Evolutionary conservation across 2,888 invertebrate genomes (phyloP).

Genomic region (Epistrophe eligans): DNA sequence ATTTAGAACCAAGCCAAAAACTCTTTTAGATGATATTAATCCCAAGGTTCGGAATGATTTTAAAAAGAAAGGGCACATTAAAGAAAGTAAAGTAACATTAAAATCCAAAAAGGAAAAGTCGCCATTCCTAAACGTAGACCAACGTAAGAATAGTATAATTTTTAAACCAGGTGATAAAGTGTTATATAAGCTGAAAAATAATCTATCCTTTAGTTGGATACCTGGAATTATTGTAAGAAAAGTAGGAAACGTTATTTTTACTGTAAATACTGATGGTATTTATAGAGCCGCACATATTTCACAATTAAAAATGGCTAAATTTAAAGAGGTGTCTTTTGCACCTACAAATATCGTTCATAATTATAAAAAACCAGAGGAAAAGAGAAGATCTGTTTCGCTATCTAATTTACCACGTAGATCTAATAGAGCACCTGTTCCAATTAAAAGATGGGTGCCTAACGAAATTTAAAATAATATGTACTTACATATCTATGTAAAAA

Average conservation of each 20-base stretch:
- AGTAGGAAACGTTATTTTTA: constrained; percentile 2
- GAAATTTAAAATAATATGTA: too few relatives aligned
- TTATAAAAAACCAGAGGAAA: too few relatives aligned
- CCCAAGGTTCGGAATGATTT: not conserved
- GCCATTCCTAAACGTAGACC: not conserved
- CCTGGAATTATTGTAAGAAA: not conserved
- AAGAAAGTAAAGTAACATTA: not conserved
- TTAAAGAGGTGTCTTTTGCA: too few relatives aligned
- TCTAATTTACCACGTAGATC: too few relatives aligned
- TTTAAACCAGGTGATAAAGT: constrained; percentile 9
- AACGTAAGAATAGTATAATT: not conserved
- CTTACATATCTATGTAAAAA: too few relatives aligned
- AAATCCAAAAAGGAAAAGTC: constrained; percentile 10
- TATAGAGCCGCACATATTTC: constrained; percentile 6
- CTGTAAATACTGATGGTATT: not conserved
- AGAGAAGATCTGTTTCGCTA: too few relatives aligned
- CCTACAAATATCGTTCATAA: too few relatives aligned
- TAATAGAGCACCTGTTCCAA: too few relatives aligned
- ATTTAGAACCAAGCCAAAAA: too few relatives aligned
- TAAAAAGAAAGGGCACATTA: not conserved
- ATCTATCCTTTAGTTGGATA: too few relatives aligned
- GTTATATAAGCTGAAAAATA: not conserved
- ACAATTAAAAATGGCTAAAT: not conserved
- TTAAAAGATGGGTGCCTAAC: too few relatives aligned
- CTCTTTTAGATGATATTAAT: too few relatives aligned